Base-by-base conservation (phyloP, 2,797 vertebrate species). In the Silurus aristotelis region DNA sequence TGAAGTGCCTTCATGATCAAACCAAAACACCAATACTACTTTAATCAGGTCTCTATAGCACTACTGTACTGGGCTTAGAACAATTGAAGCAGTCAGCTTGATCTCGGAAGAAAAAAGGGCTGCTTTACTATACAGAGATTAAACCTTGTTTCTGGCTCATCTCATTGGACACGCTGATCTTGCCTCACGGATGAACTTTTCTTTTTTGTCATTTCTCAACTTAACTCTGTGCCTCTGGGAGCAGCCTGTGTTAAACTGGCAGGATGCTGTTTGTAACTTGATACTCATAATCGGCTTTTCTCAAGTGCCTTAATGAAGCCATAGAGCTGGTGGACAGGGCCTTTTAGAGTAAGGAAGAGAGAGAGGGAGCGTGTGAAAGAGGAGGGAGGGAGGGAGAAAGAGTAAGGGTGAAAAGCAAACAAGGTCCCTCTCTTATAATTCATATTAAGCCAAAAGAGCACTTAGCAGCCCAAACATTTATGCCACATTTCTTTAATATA, bases 231-330 rank as follows among this genome's bases (percentile, higher is more conserved):
- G 88, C 88, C 88, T 89, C 67, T 90, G 83, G 86, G 85, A 85
- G 82, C 86, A 83, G 88, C 86, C 55, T 84, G 84, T 88, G 85
- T 88, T 88, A 88, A 83, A 88, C 86, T 90, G 87, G 85, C 86
- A 86, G 75, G 86, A 89, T 88, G 80, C 89, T 87, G 88, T 90
- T 89, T 84, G 88, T 82, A 89, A 90, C 87, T 89, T 87, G 87
- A 89, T 89, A 86, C 89, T 87, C 84, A 88, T 91, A 89, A 92
- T 89, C 89, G 78, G 82, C 89, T 90, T 89, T 89, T 89, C 87
- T 89, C 82, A 89, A 89, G 89, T 90, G 86, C 82, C 88, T 88
- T 89, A 89, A 89, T 89, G 86, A 91, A 87, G 88, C 87, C 84
- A 85, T 87, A 85, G 81, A 85, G 89, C 84, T 85, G 87, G 85